A percentile compares a stretch with the other conserved stretches of the same genome.
phyloP scores from a whole-genome alignment of 2,888 invertebrate species.

The Cryptocheilus praepositus region DNA sequence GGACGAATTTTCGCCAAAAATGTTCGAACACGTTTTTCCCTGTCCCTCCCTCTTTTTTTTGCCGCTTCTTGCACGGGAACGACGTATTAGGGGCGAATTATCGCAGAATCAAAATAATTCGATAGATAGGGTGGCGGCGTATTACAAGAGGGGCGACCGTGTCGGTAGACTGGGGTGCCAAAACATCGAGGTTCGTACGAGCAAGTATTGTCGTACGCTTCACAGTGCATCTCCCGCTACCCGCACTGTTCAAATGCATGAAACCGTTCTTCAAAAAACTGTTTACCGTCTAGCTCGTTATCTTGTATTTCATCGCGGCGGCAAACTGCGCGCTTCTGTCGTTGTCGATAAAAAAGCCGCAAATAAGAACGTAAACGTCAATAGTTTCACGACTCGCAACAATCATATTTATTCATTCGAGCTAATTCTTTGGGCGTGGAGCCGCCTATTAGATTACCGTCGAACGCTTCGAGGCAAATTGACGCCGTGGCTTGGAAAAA shows the following conservation, averaged over 20 bases:
- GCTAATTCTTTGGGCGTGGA: constrained; percentile 63
- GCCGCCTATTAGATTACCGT: constrained; percentile 56
- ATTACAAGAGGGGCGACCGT: constrained; percentile 60
- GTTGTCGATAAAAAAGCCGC: not conserved
- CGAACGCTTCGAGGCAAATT: constrained; percentile 64
- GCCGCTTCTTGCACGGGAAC: constrained; percentile 48
- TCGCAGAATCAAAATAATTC: constrained; percentile 74
- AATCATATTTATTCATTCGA: constrained; percentile 58
- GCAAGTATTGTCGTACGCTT: constrained; percentile 49
- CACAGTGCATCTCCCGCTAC: constrained; percentile 23
- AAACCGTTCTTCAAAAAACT: not conserved
- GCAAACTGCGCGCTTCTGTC: too few species aligned
- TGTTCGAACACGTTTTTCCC: constrained; percentile 23
- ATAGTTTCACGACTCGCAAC: constrained; percentile 42
- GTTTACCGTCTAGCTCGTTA: too few species aligned
- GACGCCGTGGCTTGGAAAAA: constrained; percentile 64
- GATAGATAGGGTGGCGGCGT: constrained; percentile 64
- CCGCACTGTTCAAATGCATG: not conserved
- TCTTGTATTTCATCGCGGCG: too few species aligned
- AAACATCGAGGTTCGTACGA: constrained; percentile 53
- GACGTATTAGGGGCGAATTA: constrained; percentile 71
- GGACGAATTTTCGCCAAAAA: constrained; percentile 59
- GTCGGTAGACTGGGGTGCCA: constrained; percentile 59
- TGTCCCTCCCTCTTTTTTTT: constrained; percentile 32
- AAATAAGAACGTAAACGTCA: constrained; percentile 28